Evolutionary conservation across 2,113 vertebrate genomes (phyloP).

Genomic region (Phrynosoma platyrhinos): DNA sequence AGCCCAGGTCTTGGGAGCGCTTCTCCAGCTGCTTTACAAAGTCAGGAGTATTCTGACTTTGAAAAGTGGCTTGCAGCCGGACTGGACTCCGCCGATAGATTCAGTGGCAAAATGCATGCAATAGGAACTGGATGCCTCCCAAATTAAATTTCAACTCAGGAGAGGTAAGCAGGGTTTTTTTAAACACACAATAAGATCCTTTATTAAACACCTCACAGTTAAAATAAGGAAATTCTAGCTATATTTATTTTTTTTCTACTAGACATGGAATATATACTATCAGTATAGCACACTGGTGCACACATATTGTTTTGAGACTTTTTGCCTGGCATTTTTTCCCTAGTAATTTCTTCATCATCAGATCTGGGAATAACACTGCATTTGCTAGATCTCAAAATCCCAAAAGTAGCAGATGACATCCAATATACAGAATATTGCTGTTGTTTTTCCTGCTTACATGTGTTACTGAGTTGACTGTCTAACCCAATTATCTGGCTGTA

Average conservation of each 20-base stretch:
- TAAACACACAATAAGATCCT: too few species aligned
- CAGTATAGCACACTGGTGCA: too few species aligned
- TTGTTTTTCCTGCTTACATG: constrained; percentile 30
- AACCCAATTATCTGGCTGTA: constrained; percentile 7
- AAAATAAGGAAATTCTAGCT: not conserved
- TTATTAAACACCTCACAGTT: not conserved
- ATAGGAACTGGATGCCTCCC: too few species aligned
- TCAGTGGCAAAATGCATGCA: too few species aligned
- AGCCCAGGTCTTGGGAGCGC: too few species aligned
- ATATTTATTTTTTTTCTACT: not conserved
- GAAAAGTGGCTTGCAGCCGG: too few species aligned
- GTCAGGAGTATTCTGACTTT: too few species aligned
- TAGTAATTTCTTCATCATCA: constrained; percentile 24
- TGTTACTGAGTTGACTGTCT: not conserved
- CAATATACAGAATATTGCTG: not conserved
- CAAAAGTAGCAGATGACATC: constrained; percentile 24
- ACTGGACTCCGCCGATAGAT: too few species aligned
- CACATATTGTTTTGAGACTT: not conserved
- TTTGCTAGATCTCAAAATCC: not conserved
- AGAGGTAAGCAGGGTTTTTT: too few species aligned
- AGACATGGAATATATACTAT: not conserved
- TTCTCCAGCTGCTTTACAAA: too few species aligned
- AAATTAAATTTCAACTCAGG: too few species aligned
- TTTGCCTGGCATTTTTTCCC: not conserved
- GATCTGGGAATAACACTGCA: not conserved